Percentiles rank a stretch among this genome's conserved stretches.
Evolutionary conservation across 2,113 vertebrate genomes (phyloP).

Genomic region (Micronisus gabar): DNA sequence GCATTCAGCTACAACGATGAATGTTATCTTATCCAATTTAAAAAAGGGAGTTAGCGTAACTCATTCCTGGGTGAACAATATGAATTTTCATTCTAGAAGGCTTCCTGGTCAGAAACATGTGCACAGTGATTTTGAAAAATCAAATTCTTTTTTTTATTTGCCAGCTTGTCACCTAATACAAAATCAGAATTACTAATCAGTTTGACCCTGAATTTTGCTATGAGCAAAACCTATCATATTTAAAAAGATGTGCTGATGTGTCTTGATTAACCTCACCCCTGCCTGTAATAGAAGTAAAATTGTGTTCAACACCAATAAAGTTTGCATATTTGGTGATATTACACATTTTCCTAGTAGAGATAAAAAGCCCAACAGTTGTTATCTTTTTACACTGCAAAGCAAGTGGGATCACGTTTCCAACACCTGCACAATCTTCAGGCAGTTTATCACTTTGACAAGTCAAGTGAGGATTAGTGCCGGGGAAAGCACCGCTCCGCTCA

Average conservation of each 20-base stretch:
- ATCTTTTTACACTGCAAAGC: neutral
- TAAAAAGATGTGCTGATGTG: fast-evolving
- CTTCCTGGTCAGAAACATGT: neutral
- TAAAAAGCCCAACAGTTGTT: neutral
- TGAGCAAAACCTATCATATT: neutral
- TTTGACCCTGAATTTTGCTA: neutral
- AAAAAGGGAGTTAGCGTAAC: neutral
- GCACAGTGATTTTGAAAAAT: neutral
- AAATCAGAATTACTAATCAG: neutral
- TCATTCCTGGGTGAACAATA: neutral
- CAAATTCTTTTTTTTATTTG: neutral
- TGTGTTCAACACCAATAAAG: neutral
- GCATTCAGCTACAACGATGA: fast-evolving
- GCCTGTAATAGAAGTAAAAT: fast-evolving
- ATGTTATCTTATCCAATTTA: neutral
- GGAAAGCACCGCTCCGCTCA: fast-evolving
- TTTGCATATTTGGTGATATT: neutral
- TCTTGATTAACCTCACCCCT: neutral
- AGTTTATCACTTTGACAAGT: neutral
- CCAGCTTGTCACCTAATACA: neutral
- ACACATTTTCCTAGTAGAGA: neutral
- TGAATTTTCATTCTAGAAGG: neutral
- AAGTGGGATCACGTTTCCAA: neutral
- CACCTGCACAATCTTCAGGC: neutral
- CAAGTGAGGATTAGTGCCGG: fast-evolving